Conservation (phyloP, 2,797 vertebrate species). For the Pteropus rufus region DNA sequence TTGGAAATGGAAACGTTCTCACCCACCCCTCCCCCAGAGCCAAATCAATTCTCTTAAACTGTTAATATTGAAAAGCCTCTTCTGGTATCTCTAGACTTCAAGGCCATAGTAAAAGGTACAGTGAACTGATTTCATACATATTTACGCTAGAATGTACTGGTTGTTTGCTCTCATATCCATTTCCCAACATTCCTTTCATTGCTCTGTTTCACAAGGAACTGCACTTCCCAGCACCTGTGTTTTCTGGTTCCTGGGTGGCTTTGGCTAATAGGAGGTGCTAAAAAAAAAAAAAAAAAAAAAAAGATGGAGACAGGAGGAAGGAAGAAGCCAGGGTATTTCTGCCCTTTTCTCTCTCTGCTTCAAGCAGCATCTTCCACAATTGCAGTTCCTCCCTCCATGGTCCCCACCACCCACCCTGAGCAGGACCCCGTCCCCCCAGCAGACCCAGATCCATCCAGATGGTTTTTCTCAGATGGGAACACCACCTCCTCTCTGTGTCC, state of each 20-base stretch:
- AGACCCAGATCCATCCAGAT: neutral
- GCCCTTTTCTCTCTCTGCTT: neutral
- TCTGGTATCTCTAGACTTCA: neutral
- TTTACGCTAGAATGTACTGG: neutral
- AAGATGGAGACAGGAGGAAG: neutral
- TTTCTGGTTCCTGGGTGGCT: neutral
- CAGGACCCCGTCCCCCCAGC: neutral
- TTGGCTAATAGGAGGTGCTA: neutral
- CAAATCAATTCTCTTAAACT: slow-evolving; percentile 1
- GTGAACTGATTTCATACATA: neutral
- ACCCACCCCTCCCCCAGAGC: neutral
- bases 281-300: neutral
- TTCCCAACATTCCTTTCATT: neutral
- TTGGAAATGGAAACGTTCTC: neutral
- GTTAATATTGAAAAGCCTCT: neutral
- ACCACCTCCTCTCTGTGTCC: neutral
- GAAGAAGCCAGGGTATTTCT: neutral
- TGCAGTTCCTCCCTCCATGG: neutral
- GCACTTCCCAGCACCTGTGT: neutral
- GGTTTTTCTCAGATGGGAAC: neutral
- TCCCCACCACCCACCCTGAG: neutral
- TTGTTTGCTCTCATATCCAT: neutral
- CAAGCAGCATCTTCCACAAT: neutral
- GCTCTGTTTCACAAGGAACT: neutral
- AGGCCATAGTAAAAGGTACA: neutral